Conservation (phyloP, 2,113 vertebrate genomes). For the Gobiocypris rarus region DNA sequence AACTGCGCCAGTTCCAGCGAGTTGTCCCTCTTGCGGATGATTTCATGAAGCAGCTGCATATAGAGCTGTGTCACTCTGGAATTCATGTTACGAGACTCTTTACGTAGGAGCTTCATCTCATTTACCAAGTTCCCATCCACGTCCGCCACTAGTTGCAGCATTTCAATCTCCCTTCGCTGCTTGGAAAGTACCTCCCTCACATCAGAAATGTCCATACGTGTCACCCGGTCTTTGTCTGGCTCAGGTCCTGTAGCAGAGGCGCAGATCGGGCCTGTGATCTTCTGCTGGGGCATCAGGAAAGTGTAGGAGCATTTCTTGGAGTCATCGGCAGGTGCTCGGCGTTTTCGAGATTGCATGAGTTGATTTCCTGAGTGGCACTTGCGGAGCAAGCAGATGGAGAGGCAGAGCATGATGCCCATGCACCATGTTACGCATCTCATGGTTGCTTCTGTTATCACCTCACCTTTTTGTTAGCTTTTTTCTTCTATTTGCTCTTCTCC, state of each 20-base stretch:
- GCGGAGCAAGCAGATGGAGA: constrained; percentile 71
- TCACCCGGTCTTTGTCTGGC: constrained; percentile 87
- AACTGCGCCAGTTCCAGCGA: constrained; percentile 93
- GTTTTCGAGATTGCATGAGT: constrained; percentile 61
- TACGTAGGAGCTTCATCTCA: constrained; percentile 95
- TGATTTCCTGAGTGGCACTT: constrained; percentile 70
- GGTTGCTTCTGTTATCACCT: constrained; percentile 56
- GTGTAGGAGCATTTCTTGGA: constrained; percentile 93
- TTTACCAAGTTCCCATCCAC: constrained; percentile 96
- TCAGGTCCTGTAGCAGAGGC: constrained; percentile 86
- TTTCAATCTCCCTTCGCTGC: constrained; percentile 93
- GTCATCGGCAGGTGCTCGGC: constrained; percentile 80
- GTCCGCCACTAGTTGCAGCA: constrained; percentile 90
- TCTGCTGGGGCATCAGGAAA: constrained; percentile 93
- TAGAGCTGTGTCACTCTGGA: constrained; percentile 97
- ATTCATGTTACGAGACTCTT: constrained; percentile 99
- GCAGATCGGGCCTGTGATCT: constrained; percentile 95
- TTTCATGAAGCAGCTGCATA: constrained; percentile 98
- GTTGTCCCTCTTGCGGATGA: constrained; percentile 96
- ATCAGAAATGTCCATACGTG: constrained; percentile 93
- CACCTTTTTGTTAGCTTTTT: not conserved
- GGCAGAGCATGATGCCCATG: constrained; percentile 79
- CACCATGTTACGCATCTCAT: constrained; percentile 85
- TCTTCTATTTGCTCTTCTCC: not conserved
- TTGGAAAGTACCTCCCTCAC: constrained; percentile 90